These are phyloP conservation scores for Leptura quadrifasciata DNA, from an alignment of 2,888 invertebrate species.

Conservation along the genomic window DNA sequence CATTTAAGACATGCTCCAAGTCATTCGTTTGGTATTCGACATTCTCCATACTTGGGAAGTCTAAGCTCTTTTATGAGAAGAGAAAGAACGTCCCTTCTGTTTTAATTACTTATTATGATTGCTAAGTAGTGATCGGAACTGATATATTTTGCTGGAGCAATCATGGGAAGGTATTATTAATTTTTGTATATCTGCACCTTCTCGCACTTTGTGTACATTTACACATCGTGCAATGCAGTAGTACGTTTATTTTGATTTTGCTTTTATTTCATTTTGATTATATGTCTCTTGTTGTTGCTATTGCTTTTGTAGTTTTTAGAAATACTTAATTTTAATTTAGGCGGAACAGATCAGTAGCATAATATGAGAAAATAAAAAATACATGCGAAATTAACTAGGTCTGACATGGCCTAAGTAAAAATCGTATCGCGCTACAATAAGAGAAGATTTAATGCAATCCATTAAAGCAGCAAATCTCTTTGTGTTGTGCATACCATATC, in stretches of 20 bases:
- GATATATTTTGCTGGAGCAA: constrained; percentile 12
- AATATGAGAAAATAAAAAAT: too few species aligned
- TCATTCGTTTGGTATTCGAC: constrained; percentile 87
- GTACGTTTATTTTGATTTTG: not conserved
- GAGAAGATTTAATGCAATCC: too few species aligned
- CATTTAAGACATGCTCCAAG: constrained; percentile 76
- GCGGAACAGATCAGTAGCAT: too few species aligned
- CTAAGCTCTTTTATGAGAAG: constrained; percentile 64
- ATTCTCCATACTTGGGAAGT: constrained; percentile 81
- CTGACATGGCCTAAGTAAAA: too few species aligned
- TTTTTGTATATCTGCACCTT: not conserved
- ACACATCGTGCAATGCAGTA: not conserved
- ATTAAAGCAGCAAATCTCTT: too few species aligned
- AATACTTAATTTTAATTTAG: not conserved
- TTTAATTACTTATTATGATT: constrained; percentile 53
- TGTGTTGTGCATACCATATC: too few species aligned
- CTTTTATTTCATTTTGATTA: not conserved
- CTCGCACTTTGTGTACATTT: not conserved
- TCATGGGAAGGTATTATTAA: not conserved
- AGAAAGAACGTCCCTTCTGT: constrained; percentile 67
- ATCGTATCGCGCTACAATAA: too few species aligned
- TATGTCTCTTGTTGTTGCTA: not conserved
- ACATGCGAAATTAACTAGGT: too few species aligned
- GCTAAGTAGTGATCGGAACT: not conserved
- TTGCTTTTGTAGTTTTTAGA: not conserved